Evolutionary conservation across 2,797 vertebrate genomes (phyloP).

Genomic region (Aselliscus stoliczkanus): DNA sequence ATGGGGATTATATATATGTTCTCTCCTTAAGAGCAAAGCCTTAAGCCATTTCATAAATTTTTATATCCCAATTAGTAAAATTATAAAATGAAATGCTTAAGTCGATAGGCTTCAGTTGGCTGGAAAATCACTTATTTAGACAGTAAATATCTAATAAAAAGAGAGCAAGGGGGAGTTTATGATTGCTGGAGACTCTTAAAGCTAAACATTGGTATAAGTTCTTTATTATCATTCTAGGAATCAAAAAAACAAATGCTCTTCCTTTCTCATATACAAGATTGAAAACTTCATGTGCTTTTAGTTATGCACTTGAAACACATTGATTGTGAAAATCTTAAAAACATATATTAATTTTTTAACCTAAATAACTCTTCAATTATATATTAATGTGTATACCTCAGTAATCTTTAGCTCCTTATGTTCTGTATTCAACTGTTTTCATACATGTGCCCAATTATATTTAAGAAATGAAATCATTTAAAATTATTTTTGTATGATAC

Average conservation of each 20-base stretch:
- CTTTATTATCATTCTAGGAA: not conserved
- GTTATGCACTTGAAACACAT: not conserved
- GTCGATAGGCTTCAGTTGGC: not conserved
- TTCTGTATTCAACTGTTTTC: not conserved
- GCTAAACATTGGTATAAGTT: not conserved
- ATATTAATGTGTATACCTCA: not conserved
- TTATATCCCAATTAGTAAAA: conserved; percentile 5
- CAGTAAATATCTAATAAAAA: not conserved
- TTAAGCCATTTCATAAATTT: not conserved
- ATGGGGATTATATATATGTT: not conserved
- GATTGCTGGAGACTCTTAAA: not conserved
- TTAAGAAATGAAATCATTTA: not conserved
- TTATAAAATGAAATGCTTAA: not conserved
- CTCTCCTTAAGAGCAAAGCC: not conserved
- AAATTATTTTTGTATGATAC: not conserved
- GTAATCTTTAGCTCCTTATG: not conserved
- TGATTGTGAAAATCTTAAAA: not conserved
- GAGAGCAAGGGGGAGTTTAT: not conserved
- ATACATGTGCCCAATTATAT: not conserved
- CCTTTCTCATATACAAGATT: not conserved
- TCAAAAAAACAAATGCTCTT: not conserved
- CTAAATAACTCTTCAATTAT: not conserved
- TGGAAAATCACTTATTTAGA: not conserved
- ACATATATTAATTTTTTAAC: not conserved
- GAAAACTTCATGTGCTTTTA: not conserved